These are phyloP conservation scores for Phalacrocorax brasilianus DNA, from an alignment of 2,113 vertebrate species.

Conservation along the genomic window DNA sequence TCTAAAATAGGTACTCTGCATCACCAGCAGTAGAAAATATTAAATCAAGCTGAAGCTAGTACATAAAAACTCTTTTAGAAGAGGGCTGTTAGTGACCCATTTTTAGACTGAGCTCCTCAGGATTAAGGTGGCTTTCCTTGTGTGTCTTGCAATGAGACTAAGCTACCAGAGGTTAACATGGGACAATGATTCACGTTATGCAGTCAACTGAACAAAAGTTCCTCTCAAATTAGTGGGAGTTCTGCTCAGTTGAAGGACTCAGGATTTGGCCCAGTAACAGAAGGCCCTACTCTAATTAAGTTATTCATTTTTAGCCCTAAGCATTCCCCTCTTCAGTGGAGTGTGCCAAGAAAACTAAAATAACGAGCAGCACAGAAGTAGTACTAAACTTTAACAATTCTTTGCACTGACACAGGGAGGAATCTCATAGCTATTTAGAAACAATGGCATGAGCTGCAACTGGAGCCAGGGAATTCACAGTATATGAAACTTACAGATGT, in stretches of 20 bases:
- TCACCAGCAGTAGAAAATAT: neutral
- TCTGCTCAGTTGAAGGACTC: slow-evolving; percentile 5
- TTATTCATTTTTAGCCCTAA: slow-evolving; percentile 41
- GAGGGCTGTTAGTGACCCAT: neutral
- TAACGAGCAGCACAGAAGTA: neutral
- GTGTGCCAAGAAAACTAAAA: slow-evolving; percentile 20
- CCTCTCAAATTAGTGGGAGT: slow-evolving; percentile 1
- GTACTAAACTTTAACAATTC: slow-evolving; percentile 39
- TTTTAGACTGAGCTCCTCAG: neutral
- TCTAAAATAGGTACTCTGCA: neutral
- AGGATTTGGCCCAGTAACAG: slow-evolving; percentile 3
- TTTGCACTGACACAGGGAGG: neutral
- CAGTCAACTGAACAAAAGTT: slow-evolving; percentile 22
- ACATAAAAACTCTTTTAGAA: neutral
- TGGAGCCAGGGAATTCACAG: slow-evolving; percentile 6
- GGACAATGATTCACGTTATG: slow-evolving; percentile 14
- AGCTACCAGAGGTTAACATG: neutral
- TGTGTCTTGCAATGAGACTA: neutral
- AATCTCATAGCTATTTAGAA: slow-evolving; percentile 14
- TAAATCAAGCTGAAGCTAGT: neutral
- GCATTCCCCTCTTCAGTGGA: neutral
- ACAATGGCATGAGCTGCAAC: slow-evolving; percentile 1
- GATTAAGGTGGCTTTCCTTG: neutral
- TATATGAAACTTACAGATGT: neutral
- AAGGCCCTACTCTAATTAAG: neutral